Evolutionary conservation across 1,140 invertebrate species (phyloP).

Genomic region (Saccostrea cuccullata): DNA sequence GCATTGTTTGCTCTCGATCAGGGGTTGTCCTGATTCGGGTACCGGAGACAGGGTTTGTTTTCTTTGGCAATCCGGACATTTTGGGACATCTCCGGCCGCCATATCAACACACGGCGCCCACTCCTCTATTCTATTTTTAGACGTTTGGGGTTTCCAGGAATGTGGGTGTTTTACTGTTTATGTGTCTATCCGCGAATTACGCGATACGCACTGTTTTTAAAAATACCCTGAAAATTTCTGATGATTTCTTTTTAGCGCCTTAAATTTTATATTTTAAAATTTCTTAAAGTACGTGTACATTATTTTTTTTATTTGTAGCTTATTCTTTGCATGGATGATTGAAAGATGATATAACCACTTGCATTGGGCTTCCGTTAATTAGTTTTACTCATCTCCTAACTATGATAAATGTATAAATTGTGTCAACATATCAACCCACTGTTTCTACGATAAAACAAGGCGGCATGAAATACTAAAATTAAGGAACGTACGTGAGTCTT

Average conservation of each 20-base stretch:
- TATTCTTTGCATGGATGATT: background rate
- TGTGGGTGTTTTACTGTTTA: background rate
- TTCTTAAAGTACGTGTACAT: background rate
- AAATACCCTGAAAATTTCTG: too few species aligned
- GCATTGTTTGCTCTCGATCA: background rate
- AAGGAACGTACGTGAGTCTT: too few species aligned
- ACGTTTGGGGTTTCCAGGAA: background rate
- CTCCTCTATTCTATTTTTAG: background rate
- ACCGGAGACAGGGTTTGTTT: background rate
- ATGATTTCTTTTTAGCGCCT: background rate
- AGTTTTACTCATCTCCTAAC: too few species aligned
- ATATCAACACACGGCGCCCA: background rate
- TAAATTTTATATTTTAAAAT: background rate
- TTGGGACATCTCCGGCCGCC: background rate
- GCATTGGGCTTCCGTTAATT: too few species aligned
- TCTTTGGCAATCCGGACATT: background rate
- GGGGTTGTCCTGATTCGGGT: background rate
- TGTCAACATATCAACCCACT: too few species aligned
- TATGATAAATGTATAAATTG: too few species aligned
- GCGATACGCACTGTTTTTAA: background rate
- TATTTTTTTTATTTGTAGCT: background rate
- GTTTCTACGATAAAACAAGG: too few species aligned
- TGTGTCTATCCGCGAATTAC: background rate
- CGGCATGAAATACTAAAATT: too few species aligned
- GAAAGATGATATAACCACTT: too few species aligned